These are phyloP conservation scores for Istiophorus platypterus DNA, from an alignment of 2,113 vertebrate species.

Conservation along the genomic window DNA sequence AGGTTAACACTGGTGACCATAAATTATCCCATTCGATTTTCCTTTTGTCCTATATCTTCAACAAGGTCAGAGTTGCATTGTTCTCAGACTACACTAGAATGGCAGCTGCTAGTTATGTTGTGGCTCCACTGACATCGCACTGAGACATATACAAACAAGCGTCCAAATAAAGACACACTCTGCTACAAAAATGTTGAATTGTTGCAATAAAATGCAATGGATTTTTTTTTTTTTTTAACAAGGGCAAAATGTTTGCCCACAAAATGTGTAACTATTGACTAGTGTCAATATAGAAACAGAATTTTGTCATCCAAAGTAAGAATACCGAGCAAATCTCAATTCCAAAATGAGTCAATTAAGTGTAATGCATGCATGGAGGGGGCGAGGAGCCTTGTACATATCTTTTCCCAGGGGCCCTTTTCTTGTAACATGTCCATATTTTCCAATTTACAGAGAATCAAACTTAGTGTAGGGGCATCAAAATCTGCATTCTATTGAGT, in stretches of 20 bases:
- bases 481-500: neutral
- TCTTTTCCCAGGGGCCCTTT: no score
- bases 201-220: no score
- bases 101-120: neutral
- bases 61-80: neutral
- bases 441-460: neutral
- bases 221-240: no score
- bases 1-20: neutral
- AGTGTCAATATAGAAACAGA: neutral
- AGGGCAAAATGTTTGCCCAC: no score
- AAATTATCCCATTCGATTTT: neutral
- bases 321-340: neutral
- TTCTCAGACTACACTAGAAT: neutral
- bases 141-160: no score
- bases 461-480: neutral
- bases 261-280: no score
- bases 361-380: neutral
- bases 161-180: no score
- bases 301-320: neutral
- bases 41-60: neutral
- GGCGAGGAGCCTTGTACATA: no score
- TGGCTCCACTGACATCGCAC: no score
- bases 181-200: neutral
- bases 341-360: neutral
- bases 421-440: neutral